A percentile compares a stretch with the other conserved stretches of the same genome.
Evolutionary conservation across 2,113 vertebrate species (phyloP).

Genomic region (Dipodomys spectabilis): DNA sequence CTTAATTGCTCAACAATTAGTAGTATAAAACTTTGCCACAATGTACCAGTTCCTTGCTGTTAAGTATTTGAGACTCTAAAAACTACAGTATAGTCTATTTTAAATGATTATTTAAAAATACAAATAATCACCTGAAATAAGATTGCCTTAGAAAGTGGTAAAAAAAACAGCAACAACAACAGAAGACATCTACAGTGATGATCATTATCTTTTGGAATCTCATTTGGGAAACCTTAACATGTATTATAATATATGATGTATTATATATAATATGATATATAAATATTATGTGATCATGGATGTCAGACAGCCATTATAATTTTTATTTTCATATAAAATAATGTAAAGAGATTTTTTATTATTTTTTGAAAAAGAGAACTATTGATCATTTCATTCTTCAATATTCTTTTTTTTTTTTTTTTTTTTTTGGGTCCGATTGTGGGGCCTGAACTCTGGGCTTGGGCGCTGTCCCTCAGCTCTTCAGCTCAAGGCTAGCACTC

Average conservation of each 20-base stretch:
- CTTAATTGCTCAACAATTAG: background rate
- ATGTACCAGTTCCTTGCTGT: background rate
- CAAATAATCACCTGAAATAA: background rate
- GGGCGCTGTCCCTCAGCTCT: too few species aligned
- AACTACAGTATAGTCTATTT: too few species aligned
- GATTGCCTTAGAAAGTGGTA: background rate
- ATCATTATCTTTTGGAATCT: background rate
- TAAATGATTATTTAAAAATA: background rate
- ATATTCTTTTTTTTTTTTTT: too few species aligned
- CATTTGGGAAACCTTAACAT: background rate
- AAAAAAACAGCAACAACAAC: background rate
- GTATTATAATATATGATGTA: background rate
- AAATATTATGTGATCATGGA: background rate
- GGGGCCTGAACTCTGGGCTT: too few species aligned
- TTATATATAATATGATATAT: background rate
- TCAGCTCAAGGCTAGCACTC: too few species aligned
- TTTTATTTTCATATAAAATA: constrained; percentile 14
- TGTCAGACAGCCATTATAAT: background rate
- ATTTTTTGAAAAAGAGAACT: background rate
- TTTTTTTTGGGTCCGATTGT: too few species aligned
- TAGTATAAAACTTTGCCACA: background rate
- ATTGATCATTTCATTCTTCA: background rate
- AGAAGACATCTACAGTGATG: background rate
- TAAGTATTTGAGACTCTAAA: constrained; percentile 4
- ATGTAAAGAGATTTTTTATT: background rate